Evolutionary conservation across 2,888 invertebrate genomes (phyloP).

Genomic region (Drosophila quasianomalipes): DNA sequence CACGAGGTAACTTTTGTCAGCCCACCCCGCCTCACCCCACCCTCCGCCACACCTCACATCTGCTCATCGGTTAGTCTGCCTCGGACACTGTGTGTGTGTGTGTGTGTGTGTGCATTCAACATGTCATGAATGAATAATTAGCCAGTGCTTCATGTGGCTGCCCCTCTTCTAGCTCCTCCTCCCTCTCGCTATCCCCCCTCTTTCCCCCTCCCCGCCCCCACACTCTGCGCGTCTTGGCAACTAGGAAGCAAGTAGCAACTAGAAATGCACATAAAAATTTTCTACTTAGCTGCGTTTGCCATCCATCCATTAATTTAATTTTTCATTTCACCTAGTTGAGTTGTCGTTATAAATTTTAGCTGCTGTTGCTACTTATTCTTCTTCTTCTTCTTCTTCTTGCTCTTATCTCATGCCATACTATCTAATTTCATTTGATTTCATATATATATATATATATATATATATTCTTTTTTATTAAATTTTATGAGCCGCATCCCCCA

Average conservation of each 20-base stretch:
- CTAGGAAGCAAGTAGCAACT: constrained; percentile 48
- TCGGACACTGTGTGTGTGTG: not conserved
- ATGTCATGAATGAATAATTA: constrained; percentile 82
- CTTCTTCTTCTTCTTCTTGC: not conserved
- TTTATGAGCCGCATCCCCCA: constrained; percentile 44
- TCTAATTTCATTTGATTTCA: constrained; percentile 62
- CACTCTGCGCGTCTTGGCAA: constrained; percentile 24
- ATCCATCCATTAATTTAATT: constrained; percentile 71
- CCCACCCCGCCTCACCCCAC: constrained; percentile 1
- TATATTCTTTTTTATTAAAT: constrained; percentile 32
- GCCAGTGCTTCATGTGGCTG: constrained; percentile 60
- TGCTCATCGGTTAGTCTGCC: not conserved
- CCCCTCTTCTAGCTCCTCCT: constrained; percentile 5
- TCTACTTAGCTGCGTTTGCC: constrained; percentile 67
- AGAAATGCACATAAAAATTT: constrained; percentile 59
- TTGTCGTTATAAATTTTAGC: constrained; percentile 58
- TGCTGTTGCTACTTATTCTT: not conserved
- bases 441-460: constrained; percentile 13
- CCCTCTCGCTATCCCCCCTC: not conserved
- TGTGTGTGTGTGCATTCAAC: constrained; percentile 61
- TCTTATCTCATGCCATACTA: constrained; percentile 19
- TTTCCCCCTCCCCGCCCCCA: not conserved
- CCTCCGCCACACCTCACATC: not conserved
- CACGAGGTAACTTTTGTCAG: constrained; percentile 35
- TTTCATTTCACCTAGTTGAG: constrained; percentile 68